phyloP scores from a whole-genome alignment of 2,888 invertebrate species.

The Pristionchus japonicus region DNA sequence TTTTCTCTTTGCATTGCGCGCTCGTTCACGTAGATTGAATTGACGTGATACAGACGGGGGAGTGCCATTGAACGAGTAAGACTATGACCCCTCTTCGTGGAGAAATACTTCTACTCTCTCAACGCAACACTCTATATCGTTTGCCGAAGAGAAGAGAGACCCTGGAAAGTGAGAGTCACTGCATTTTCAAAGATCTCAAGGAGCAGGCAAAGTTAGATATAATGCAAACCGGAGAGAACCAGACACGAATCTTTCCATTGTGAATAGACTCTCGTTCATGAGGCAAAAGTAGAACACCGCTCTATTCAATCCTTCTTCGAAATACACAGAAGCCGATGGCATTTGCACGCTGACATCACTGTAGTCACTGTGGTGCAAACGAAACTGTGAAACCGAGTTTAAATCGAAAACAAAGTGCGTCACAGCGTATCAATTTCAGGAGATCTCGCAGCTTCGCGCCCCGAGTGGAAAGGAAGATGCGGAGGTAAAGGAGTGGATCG shows the following conservation, averaged over 20 bases:
- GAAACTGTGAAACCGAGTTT: background rate
- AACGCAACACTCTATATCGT: too few relatives aligned
- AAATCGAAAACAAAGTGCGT: background rate
- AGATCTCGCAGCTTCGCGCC: background rate
- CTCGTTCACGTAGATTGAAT: background rate
- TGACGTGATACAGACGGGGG: constrained; percentile 9
- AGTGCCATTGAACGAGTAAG: background rate
- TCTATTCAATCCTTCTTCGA: background rate
- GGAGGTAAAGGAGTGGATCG: background rate
- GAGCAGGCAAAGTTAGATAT: background rate
- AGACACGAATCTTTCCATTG: too few relatives aligned
- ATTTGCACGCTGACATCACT: background rate
- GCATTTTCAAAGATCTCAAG: background rate
- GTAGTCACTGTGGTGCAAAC: background rate
- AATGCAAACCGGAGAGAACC: too few relatives aligned
- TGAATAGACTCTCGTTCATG: too few relatives aligned
- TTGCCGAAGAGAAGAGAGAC: too few relatives aligned
- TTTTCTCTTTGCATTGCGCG: constrained; percentile 5
- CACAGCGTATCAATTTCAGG: constrained; percentile 21
- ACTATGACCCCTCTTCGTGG: too few relatives aligned
- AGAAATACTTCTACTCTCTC: too few relatives aligned
- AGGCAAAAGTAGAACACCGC: too few relatives aligned
- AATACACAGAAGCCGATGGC: background rate
- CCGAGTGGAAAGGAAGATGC: background rate
- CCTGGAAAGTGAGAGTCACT: too few relatives aligned